Percentiles rank a stretch among this genome's conserved stretches.
These are phyloP conservation scores for Eubasilissa splendida DNA, from an alignment of 2,888 invertebrate genomes.

Conservation along the genomic window DNA sequence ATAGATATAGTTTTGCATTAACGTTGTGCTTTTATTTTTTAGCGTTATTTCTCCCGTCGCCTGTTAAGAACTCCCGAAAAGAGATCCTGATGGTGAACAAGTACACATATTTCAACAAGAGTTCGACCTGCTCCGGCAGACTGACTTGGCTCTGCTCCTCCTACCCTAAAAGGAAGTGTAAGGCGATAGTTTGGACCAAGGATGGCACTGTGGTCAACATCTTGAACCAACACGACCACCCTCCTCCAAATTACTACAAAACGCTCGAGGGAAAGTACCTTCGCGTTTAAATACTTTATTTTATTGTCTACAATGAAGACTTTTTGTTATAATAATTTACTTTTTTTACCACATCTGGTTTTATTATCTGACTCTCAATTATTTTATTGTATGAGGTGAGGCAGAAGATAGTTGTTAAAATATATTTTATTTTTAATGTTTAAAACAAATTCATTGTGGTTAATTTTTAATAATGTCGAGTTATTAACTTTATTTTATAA, in stretches of 20 bases:
- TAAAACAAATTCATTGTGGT: too few species aligned
- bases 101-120: constrained; percentile 27
- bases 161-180: neutral
- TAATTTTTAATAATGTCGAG: too few species aligned
- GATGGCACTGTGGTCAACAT: constrained; percentile 10
- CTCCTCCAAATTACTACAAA: neutral
- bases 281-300: neutral
- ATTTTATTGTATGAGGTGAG: too few species aligned
- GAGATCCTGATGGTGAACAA: constrained; percentile 15
- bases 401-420: too few species aligned
- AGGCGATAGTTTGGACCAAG: constrained; percentile 19
- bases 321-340: too few species aligned
- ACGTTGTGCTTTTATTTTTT: neutral
- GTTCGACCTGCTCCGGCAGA: neutral
- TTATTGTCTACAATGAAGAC: too few species aligned
- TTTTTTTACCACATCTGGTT: too few species aligned
- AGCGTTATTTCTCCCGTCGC: neutral
- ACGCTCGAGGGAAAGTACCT: constrained; percentile 1
- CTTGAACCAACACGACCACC: constrained; percentile 29
- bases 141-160: constrained; percentile 33
- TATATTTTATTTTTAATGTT: too few species aligned
- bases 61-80: neutral
- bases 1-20: too few species aligned
- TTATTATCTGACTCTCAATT: too few species aligned
- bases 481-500: too few species aligned